A percentile compares a stretch with the other conserved stretches of the same genome.
Evolutionary conservation across 2,113 vertebrate genomes (phyloP).

Genomic region (Entosphenus tridentatus): DNA sequence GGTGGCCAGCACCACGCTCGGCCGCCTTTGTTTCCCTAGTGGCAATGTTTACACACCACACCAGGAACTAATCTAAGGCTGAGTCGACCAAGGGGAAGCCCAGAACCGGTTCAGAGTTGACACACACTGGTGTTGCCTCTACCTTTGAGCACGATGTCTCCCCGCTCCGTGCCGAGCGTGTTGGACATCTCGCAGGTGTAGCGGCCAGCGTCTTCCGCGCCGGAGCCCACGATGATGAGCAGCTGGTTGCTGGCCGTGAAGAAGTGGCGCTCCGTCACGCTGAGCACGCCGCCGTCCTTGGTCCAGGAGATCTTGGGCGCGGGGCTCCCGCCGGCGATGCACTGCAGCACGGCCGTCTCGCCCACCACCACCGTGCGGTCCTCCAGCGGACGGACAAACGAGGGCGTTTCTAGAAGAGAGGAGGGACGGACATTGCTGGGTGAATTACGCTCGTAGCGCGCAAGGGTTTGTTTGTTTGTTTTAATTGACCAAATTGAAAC

Average conservation of each 20-base stretch:
- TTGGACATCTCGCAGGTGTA: conserved; percentile 97
- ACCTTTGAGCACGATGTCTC: too few species aligned
- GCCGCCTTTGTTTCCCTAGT: too few species aligned
- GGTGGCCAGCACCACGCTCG: too few species aligned
- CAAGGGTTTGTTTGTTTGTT: too few species aligned
- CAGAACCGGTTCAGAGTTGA: too few species aligned
- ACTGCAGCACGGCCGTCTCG: conserved; percentile 39
- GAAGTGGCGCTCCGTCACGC: conserved; percentile 36
- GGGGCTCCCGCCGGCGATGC: conserved; percentile 42
- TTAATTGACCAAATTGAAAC: too few species aligned
- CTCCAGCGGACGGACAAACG: conserved; percentile 35
- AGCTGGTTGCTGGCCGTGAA: conserved; percentile 45
- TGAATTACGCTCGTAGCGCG: too few species aligned
- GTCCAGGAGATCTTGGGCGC: conserved; percentile 44
- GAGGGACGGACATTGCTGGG: too few species aligned
- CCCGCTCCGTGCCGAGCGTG: conserved; percentile 53
- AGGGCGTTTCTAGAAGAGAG: conserved; percentile 31
- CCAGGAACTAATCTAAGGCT: too few species aligned
- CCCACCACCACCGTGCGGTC: conserved; percentile 35
- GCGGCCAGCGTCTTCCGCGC: conserved; percentile 35
- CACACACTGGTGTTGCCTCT: too few species aligned
- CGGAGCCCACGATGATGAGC: conserved; percentile 39
- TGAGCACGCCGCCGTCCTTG: conserved; percentile 32
- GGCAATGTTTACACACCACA: too few species aligned
- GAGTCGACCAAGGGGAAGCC: too few species aligned